Percentiles rank a stretch among this genome's conserved stretches.
phyloP scores from a whole-genome alignment of 1,140 invertebrate species.

The Psix sp. region DNA sequence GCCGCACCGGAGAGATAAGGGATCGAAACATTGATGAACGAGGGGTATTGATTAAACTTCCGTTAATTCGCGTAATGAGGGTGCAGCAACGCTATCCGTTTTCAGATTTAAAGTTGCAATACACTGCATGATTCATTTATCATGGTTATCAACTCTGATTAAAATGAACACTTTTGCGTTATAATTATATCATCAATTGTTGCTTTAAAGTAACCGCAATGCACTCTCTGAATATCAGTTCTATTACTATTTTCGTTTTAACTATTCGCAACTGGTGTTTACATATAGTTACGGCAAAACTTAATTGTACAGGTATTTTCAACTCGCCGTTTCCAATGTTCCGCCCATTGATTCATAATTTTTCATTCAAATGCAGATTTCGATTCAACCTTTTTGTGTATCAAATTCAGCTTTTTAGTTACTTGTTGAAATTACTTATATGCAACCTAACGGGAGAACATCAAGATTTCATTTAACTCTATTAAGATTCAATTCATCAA shows the following conservation, averaged over 20 bases:
- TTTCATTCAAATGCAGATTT: too few species aligned
- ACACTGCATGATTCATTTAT: slow-evolving; percentile 49
- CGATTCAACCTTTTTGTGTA: too few species aligned
- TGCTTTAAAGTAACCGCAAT: slow-evolving; percentile 35
- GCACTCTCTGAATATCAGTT: slow-evolving; percentile 20
- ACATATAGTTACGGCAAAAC: too few species aligned
- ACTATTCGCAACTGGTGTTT: slow-evolving; percentile 11
- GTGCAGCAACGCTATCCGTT: slow-evolving; percentile 41
- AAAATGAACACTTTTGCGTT: slow-evolving; percentile 48
- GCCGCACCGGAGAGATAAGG: slow-evolving; percentile 30
- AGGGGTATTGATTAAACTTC: slow-evolving; percentile 52
- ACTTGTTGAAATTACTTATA: too few species aligned
- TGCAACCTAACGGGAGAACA: too few species aligned
- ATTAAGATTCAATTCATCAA: too few species aligned
- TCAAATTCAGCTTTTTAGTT: too few species aligned
- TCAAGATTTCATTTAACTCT: too few species aligned
- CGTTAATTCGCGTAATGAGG: slow-evolving; percentile 54
- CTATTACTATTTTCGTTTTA: slow-evolving; percentile 22
- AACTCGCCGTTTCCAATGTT: too few species aligned
- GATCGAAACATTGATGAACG: slow-evolving; percentile 45
- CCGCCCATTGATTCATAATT: too few species aligned
- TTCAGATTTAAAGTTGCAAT: slow-evolving; percentile 45
- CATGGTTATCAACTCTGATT: slow-evolving; percentile 48
- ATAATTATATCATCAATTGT: slow-evolving; percentile 53
- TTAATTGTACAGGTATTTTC: too few species aligned